Base-by-base conservation (phyloP, 2,888 invertebrate genomes). In the Euspilapteryx auroguttella region DNA sequence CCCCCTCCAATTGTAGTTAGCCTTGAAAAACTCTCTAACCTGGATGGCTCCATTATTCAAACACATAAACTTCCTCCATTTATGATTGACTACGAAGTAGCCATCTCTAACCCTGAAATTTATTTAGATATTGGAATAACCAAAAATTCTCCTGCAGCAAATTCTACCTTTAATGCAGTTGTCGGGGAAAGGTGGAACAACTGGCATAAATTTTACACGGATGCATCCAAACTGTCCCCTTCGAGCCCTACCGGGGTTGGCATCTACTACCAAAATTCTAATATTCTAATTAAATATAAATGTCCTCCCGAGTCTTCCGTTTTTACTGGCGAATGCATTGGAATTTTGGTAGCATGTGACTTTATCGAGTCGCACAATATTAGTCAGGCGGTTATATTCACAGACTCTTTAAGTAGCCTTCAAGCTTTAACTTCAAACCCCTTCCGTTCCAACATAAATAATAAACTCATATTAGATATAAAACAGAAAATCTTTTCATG, bases 321-420 rank as follows among this genome's bases (percentile, higher is more conserved):
- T n/a, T n/a, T n/a, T n/a, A n/a, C n/a, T n/a, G n/a, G n/a, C n/a
- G 9, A n/a, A 14, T 3, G 17, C 14, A 23, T 21, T 6, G 25
- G 15, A 6, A 15, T 25, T 25, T 14, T 14, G 8, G 17, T 15
- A 15, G 15, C 25, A 6, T 5, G 9, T 8, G 2, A n/a, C 4
- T 25, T 10, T 11, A 10, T 25, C n/a, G 9, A 9, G 9, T 3
- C 17, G 2, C 14, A 15, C 11, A 25, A 25, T 3, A 2, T 25
- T n/a, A 2, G 12, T n/a, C 10, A 25, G 13, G 14, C 25, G n/a
- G 6, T 30, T 6, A 30, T 30, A 8, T 11, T 30, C 3, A 14
- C 30, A 1, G 21, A 30, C 12, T 22, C 25, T 3, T 20, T 21
- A 12, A 29, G 25, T 12, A 23, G 15, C 10, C n/a, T 30, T n/a